Percentiles rank a stretch among this genome's conserved stretches.
These are phyloP conservation scores for Lagopus muta DNA, from an alignment of 2,113 vertebrate species.

Conservation along the genomic window DNA sequence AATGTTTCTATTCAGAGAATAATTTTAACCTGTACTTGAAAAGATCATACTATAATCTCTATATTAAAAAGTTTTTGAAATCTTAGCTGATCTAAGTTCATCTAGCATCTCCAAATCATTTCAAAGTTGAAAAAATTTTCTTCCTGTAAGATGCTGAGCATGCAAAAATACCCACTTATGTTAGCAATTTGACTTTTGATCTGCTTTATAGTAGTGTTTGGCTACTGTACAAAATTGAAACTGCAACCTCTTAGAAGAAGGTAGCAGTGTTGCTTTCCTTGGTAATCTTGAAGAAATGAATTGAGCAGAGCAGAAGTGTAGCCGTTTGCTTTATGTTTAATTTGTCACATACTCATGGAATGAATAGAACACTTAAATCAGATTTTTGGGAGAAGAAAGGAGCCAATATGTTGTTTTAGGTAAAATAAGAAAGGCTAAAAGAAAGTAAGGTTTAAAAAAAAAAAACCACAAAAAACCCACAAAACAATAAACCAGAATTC, in stretches of 20 bases:
- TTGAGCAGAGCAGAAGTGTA: not conserved
- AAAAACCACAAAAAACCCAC: not conserved
- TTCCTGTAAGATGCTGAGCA: not conserved
- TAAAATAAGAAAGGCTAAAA: not conserved
- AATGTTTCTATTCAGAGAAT: not conserved
- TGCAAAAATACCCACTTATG: not conserved
- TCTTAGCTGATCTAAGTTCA: not conserved
- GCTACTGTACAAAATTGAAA: not conserved
- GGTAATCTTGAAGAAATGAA: not conserved
- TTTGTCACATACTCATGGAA: not conserved
- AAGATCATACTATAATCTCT: not conserved
- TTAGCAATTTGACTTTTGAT: not conserved
- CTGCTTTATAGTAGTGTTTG: not conserved
- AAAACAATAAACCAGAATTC: not conserved
- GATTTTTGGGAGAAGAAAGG: not conserved
- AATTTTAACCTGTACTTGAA: conserved; percentile 6
- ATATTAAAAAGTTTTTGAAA: not conserved
- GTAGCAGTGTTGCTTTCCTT: not conserved
- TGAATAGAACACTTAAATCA: not conserved
- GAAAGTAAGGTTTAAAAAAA: not conserved
- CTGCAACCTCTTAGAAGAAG: not conserved
- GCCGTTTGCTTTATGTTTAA: not conserved
- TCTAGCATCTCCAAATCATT: not conserved
- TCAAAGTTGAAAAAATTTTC: not conserved
- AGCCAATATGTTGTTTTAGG: not conserved